Conservation (phyloP, 2,888 invertebrate genomes). For the Peribatodes rhomboidaria region DNA sequence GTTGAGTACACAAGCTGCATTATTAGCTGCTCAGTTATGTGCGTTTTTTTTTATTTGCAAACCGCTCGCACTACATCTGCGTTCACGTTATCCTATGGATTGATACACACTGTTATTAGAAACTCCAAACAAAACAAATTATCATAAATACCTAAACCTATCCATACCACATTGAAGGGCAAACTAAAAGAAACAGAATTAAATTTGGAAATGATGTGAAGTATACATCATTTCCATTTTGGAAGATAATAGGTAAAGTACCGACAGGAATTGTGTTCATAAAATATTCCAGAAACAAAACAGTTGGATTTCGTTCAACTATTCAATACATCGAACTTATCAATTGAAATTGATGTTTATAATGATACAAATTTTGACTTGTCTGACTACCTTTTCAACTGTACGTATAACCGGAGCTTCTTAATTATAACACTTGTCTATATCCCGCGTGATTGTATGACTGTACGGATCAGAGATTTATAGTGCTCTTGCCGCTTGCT, state of each 20-base stretch:
- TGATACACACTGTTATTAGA: constrained; percentile 56
- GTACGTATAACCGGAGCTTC: constrained; percentile 61
- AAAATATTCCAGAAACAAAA: too few relatives aligned
- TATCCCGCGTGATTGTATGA: constrained; percentile 70
- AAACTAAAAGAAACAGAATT: too few relatives aligned
- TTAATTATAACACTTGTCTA: constrained; percentile 84
- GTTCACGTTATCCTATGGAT: constrained; percentile 63
- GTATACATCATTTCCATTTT: too few relatives aligned
- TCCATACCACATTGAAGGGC: too few relatives aligned
- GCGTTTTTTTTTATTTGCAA: constrained; percentile 73
- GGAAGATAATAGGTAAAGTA: too few relatives aligned
- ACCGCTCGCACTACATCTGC: constrained; percentile 78
- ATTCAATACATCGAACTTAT: too few relatives aligned
- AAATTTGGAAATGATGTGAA: too few relatives aligned
- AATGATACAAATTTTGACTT: neutral
- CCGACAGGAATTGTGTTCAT: too few relatives aligned
- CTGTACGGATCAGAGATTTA: constrained; percentile 77
- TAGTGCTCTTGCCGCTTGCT: constrained; percentile 78
- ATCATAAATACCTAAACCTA: neutral
- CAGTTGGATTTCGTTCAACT: too few relatives aligned
- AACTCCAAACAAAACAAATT: neutral
- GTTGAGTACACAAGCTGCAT: constrained; percentile 72
- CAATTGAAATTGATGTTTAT: too few relatives aligned
- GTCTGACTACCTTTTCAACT: constrained; percentile 45
- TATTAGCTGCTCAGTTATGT: constrained; percentile 78